These are phyloP conservation scores for Rhynchophorus ferrugineus DNA, from an alignment of 1,140 invertebrate species.

Conservation along the genomic window DNA sequence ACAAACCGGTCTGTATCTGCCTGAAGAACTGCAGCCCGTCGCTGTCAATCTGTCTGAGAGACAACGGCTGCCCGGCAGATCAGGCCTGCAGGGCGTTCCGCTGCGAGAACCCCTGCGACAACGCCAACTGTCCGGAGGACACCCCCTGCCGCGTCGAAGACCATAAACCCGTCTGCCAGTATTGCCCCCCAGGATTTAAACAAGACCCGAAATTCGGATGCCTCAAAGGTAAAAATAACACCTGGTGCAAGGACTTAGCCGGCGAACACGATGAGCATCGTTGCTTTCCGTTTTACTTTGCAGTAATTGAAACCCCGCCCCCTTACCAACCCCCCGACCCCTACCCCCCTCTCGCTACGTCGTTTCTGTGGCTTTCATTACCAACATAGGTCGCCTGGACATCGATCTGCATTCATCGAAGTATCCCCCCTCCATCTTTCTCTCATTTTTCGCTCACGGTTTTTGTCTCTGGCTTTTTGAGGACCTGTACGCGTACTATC, in stretches of 20 bases:
- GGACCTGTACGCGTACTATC: slow-evolving; percentile 4
- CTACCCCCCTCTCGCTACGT: slow-evolving; percentile 23
- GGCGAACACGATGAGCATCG: slow-evolving; percentile 29
- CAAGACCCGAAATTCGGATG: slow-evolving; percentile 84
- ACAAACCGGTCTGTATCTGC: slow-evolving; percentile 78
- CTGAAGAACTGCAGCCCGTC: slow-evolving; percentile 77
- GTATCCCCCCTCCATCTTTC: slow-evolving; percentile 3
- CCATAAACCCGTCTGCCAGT: slow-evolving; percentile 88
- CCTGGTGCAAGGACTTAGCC: slow-evolving; percentile 34
- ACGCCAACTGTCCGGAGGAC: slow-evolving; percentile 67
- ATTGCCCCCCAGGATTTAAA: slow-evolving; percentile 84
- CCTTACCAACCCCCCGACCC: too few species aligned
- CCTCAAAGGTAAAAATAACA: slow-evolving; percentile 78
- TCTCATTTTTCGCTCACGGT: slow-evolving; percentile 7
- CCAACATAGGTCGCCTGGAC: slow-evolving; percentile 11
- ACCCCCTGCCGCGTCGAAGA: slow-evolving; percentile 86
- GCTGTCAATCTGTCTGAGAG: slow-evolving; percentile 79
- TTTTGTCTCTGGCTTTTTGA: too few species aligned
- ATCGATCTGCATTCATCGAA: slow-evolving; percentile 15
- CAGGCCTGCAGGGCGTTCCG: slow-evolving; percentile 80
- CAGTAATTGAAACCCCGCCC: slow-evolving; percentile 8
- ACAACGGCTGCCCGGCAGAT: slow-evolving; percentile 76
- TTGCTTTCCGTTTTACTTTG: slow-evolving; percentile 32
- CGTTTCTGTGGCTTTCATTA: slow-evolving; percentile 25
- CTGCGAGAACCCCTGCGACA: slow-evolving; percentile 82